A percentile compares a stretch with the other conserved stretches of the same genome.
These are phyloP conservation scores for Hypanus sabinus DNA, from an alignment of 2,113 vertebrate genomes.

Conservation along the genomic window DNA sequence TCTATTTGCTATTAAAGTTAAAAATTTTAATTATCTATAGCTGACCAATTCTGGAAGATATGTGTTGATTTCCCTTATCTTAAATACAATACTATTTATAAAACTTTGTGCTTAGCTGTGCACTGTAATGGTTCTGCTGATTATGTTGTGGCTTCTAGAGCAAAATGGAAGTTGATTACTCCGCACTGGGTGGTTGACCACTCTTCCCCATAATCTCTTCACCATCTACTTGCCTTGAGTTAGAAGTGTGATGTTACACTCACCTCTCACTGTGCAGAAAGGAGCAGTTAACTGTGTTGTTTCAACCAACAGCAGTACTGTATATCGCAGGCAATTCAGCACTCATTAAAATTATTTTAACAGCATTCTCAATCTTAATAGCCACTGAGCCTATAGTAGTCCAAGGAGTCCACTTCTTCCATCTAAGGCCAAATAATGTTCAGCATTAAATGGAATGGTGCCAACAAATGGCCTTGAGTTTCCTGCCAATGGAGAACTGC, in stretches of 20 bases:
- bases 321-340: not conserved
- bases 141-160: not conserved
- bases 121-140: not conserved
- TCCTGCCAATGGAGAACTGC: no score
- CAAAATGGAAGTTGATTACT: not conserved
- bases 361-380: not conserved
- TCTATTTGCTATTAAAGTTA: not conserved
- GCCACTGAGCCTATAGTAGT: not conserved
- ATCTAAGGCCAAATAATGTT: no score
- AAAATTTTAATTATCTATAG: not conserved
- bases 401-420: no score
- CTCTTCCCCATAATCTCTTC: not conserved
- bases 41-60: not conserved
- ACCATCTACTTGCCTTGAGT: not conserved
- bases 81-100: not conserved
- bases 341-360: not conserved
- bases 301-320: not conserved
- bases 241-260: not conserved
- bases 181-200: not conserved
- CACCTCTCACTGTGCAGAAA: not conserved
- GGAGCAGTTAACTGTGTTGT: not conserved
- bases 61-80: not conserved
- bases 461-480: no score
- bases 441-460: no score
- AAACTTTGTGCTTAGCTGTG: not conserved